Evolutionary conservation across 2,888 invertebrate genomes (phyloP), one percentile per base, ranked within the genome.

Genomic region (Kryphioiulus occultus): DNA sequence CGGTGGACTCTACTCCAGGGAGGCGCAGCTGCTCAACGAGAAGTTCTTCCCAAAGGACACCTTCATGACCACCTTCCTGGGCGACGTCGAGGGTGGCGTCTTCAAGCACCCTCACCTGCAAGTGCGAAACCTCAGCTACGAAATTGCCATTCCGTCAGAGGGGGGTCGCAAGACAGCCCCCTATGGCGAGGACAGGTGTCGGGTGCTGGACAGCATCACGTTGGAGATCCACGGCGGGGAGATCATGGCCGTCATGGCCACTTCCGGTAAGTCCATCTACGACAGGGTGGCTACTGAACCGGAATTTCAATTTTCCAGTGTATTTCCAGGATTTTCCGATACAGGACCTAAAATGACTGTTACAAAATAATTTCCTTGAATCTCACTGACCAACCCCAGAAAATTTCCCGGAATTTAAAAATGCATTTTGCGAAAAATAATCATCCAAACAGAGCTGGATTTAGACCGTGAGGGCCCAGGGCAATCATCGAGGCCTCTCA

Each of bases 141-240:
- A 95, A 53, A 93, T 93, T 44, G 68, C 68, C 17, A 39, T 85
- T 32, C 47, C 82, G 17, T 85, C 32, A 26, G 17, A 47, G 12
- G 83, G 87, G 15, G 90, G 91, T 88, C 88, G 89, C 12, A 89
- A 91, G 19, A n/a, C 90, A 91, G 22, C 15, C 9, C 84, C 53
- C 15, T 87, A 39, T 15, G 91, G 90, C 88, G 91, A 87, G 35
- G 91, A 89, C 39, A 89, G 89, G 89, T 93, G 90, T 7, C 92
- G 95, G 22, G 92, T 95, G 17, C 93, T 96, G 1, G 95, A 96
- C 86, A 95, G 95, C 4, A 93, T 98, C 12, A 96, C 96, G 42
- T 95, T 98, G 90, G 98, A 98, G 92, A 96, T 96, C 39, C 95
- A 96, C 90, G 97, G 97, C 0, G 97, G 98, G 1, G 98, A 98